Base-by-base conservation (phyloP, 1,140 invertebrate genomes). In the Ostrea edulis region DNA sequence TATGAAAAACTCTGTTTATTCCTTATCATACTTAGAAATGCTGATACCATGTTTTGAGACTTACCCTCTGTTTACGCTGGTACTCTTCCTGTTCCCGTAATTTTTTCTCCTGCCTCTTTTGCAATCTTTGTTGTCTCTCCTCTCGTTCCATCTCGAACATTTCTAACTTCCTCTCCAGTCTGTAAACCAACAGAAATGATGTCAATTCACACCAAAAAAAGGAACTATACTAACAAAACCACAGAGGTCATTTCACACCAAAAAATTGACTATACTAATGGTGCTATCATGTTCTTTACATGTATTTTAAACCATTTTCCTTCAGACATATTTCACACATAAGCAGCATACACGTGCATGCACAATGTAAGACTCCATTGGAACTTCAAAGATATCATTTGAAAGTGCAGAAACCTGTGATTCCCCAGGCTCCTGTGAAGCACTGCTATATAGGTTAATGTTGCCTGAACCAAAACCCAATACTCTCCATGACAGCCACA, bases 101-200 rank as follows among this genome's bases (percentile, higher is more conserved):
- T 90, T 92, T 89, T 68, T 89, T 91, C 65, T 94, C 93, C 58
- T 94, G 92, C 17, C 91, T 89, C 85, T 90, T 92, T 86, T 92
- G 90, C 83, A 92, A 89, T 65, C 93, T 87, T 68, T 91, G 85
- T 88, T 89, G 91, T 84, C 94, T 91, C 35, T 95, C 94, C 51
- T 94, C 92, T 55, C 92, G 89, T 85, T 95, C 94, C 29, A 92
- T 88, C 84, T 95, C 94, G 89, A 94, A 93, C 90, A 93, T 93
- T 87, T 94, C 92, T 53, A 95, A 90, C 65, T 93, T 92, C 22
- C 93, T 87, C 85, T 94, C 92, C 53, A 94, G 86, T 83, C 94
- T 94, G 87, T 17, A 91, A 90, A 53, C 25, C 9, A 55, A 55
- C 35, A 44, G 35, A 44, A 44, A 44, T 44, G 35, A 44, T 2